Evolutionary conservation across 2,888 invertebrate species (phyloP), one percentile per base, ranked within the genome.

Genomic region (Nomada hirtipes): DNA sequence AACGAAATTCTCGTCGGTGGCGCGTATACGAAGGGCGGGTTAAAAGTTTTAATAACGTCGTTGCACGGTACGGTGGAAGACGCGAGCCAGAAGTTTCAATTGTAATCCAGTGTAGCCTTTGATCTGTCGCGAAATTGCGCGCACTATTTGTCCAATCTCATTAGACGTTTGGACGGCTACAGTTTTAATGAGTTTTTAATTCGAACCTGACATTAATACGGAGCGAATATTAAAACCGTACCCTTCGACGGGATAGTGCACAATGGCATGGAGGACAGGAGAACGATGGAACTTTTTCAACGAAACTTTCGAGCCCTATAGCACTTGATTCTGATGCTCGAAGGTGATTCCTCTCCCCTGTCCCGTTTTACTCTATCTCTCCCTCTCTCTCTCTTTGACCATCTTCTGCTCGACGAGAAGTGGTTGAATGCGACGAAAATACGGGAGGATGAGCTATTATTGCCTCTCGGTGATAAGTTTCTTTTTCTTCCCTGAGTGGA

Each of bases 381-480:
- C 13, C 11, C 13, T 10, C 15, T 11, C 18, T 26, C 2, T 2
- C 18, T 42, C 47, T 18, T 15, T 15, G 20, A 7, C 36, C 23
- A 11, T 67, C 57, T 63, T 20, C n/a, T 29, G 42, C 44, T 42
- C 68, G 55, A 68, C 36, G 55, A 18, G 42, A 11, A 18, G 36
- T n/a, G 42, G 59, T 23, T 47, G 69, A 64, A 64, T 59, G 13
- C 53, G 47, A 29, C n/a, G 57, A 60, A 81, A 80, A 74, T 70
- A 59, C 26, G 52, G 57, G 13, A 44, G 75, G 20, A 55, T 57
- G 75, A 81, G 70, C 70, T 72, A 82, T 82, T 82, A 82, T 82
- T 81, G 71, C 76, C 72, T 20, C 69, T 72, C 60, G 69, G 82
- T 59, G 76, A 82, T 81, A 76, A 73, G 82, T 73, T 77, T 70